Base-by-base conservation (phyloP, 2,888 invertebrate genomes). In the Leptopilina drosophilae region DNA sequence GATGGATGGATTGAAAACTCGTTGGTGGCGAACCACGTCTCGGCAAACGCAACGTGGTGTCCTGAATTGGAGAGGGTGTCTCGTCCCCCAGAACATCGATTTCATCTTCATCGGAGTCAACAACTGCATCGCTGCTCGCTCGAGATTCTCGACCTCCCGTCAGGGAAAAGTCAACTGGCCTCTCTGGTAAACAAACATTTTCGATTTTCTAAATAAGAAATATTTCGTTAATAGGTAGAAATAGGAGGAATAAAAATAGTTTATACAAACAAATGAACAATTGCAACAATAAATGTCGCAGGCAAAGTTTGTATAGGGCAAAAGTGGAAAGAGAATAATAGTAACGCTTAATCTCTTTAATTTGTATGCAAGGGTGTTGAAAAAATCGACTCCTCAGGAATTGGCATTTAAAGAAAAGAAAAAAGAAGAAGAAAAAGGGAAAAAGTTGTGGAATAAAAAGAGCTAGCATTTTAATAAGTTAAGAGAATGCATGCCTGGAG, bases 81-180 rank as follows among this genome's bases (percentile, higher is more conserved):
- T 91, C 90, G 82, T 91, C 91, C 1, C 91, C 91, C 1, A 91
- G 84, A 4, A 91, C 90, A 85, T 91, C 91, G 84, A 91, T 91
- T 82, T 91, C 91, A 85, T 91, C 91, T 33, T 87, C 87, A 80
- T 91, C 91, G 64, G 91, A 90, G 78, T 90, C 89, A 33, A 85
- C 84, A 20, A 88, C 86, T 6, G 87, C 90, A 83, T 90, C 91
- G 84, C 91, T 91, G 78, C 90, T 90, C 78, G 88, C 90, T 26
- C 90, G 89, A 3, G 90, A 90, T 78, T 91, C 90, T 59, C 90
- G 86, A 1, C 90, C 91, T 76, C 89, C 88, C 79, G 83, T 88
- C 78, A 90, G 53, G 20, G 90, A 90, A 82, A 90, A 90, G 80
- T 91, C 91, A 80, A 91, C 90, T 4, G 91, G 91, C 78, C 91